A percentile compares a stretch with the other conserved stretches of the same genome.
Evolutionary conservation across 2,888 invertebrate species (phyloP).

Genomic region (Plutella xylostella): DNA sequence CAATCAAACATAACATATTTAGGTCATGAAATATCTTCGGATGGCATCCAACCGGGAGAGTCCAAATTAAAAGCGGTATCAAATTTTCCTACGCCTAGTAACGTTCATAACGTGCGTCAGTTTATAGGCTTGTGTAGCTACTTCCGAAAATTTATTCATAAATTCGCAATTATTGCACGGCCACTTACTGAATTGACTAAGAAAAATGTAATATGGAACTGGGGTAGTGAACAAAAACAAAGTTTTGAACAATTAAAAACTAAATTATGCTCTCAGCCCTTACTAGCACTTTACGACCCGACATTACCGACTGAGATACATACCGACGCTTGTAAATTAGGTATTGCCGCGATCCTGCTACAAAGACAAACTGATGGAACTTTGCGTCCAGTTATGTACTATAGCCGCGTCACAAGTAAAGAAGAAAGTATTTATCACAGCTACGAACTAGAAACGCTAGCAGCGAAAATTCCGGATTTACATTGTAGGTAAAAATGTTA

Average conservation of each 20-base stretch:
- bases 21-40: conserved; percentile 20
- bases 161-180: conserved; percentile 22
- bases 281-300: conserved; percentile 23
- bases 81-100: conserved; percentile 19
- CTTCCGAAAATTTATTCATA: conserved; percentile 24
- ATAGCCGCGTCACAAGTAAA: conserved; percentile 14
- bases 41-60: conserved; percentile 19
- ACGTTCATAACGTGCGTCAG: conserved; percentile 22
- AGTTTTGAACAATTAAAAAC: conserved; percentile 1
- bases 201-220: conserved; percentile 17
- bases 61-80: conserved; percentile 15
- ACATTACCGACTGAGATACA: conserved; percentile 21
- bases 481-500: conserved; percentile 14
- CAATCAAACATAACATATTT: conserved; percentile 18
- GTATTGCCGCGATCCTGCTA: conserved; percentile 22
- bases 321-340: conserved; percentile 20
- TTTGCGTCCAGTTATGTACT: conserved; percentile 8
- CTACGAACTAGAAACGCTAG: background rate
- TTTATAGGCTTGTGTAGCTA: conserved; percentile 24
- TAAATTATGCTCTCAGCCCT: conserved; percentile 4
- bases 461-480: conserved; percentile 19
- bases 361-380: conserved; percentile 14
- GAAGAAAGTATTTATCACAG: background rate
- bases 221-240: conserved; percentile 1
- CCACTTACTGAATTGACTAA: conserved; percentile 21